These are phyloP conservation scores for Alosa alosa DNA, from an alignment of 2,113 vertebrate species.

Conservation along the genomic window DNA sequence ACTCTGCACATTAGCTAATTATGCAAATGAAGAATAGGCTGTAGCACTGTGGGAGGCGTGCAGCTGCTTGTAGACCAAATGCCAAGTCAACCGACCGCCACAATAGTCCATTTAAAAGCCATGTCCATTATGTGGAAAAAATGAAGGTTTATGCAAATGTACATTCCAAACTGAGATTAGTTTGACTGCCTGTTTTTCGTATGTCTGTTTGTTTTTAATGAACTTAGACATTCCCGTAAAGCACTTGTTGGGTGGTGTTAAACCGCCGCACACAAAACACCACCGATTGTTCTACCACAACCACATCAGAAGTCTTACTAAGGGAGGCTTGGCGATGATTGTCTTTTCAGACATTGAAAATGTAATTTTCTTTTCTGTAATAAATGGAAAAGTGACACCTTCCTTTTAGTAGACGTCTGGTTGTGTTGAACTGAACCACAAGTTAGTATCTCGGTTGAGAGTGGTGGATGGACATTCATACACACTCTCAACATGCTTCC, in stretches of 20 bases:
- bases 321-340: not conserved
- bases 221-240: conserved; percentile 38
- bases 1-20: conserved; percentile 21
- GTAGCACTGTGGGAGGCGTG: conserved; percentile 42
- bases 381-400: not conserved
- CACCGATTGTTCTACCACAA: not conserved
- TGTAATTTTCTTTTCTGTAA: not conserved
- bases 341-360: conserved; percentile 1
- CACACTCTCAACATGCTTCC: not conserved
- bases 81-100: conserved; percentile 30
- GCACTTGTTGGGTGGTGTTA: conserved; percentile 38
- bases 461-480: no score
- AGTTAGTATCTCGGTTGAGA: not conserved
- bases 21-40: conserved; percentile 21
- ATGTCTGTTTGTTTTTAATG: not conserved
- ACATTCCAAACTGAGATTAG: conserved; percentile 65
- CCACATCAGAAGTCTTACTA: conserved; percentile 1
- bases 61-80: conserved; percentile 32
- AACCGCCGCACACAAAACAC: not conserved
- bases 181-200: not conserved
- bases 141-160: conserved; percentile 54
- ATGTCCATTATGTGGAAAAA: conserved; percentile 50
- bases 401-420: not conserved
- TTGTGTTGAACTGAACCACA: not conserved
- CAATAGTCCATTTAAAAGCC: conserved; percentile 55